Conservation (phyloP, 53 echinoderm and acorn worm species). For the Arbacia lixula region DNA sequence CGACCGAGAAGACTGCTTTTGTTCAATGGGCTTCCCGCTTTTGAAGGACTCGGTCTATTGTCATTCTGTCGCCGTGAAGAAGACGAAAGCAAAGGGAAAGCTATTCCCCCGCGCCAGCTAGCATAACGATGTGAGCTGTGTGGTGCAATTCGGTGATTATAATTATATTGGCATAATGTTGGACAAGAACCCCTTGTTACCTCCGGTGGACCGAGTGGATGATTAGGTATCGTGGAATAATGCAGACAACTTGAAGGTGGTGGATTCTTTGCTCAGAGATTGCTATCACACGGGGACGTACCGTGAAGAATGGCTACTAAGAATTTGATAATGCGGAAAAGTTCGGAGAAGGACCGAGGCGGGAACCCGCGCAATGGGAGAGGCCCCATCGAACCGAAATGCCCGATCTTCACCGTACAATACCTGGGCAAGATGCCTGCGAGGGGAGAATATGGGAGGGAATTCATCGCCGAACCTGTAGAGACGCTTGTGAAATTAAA, state of each 20-base stretch:
- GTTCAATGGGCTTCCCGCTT: conserved; percentile 53
- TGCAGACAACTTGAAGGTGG: not conserved
- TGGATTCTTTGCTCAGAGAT: not conserved
- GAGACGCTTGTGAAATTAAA: conserved; percentile 81
- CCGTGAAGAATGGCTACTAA: conserved; percentile 32
- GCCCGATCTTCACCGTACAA: conserved; percentile 90
- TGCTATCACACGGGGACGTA: not conserved
- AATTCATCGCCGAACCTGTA: conserved; percentile 93
- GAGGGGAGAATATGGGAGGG: conserved; percentile 89
- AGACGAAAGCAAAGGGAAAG: not conserved
- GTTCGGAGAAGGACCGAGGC: conserved; percentile 35
- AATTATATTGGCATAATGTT: not conserved
- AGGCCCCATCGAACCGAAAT: conserved; percentile 47
- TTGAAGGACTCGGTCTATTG: conserved; percentile 24
- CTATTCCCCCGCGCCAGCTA: too few species aligned
- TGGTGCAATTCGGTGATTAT: not conserved
- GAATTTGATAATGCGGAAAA: conserved; percentile 45
- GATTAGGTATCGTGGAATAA: not conserved
- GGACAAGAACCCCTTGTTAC: too few species aligned
- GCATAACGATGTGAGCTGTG: not conserved
- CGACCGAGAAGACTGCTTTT: not conserved
- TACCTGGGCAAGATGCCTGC: conserved; percentile 96
- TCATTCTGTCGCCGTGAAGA: not conserved
- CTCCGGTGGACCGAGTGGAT: not conserved
- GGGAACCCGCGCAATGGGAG: conserved; percentile 10